A percentile compares a stretch with the other conserved stretches of the same genome.
Conservation (phyloP, 2,113 vertebrate species). For the Malurus alboscapulatus region DNA sequence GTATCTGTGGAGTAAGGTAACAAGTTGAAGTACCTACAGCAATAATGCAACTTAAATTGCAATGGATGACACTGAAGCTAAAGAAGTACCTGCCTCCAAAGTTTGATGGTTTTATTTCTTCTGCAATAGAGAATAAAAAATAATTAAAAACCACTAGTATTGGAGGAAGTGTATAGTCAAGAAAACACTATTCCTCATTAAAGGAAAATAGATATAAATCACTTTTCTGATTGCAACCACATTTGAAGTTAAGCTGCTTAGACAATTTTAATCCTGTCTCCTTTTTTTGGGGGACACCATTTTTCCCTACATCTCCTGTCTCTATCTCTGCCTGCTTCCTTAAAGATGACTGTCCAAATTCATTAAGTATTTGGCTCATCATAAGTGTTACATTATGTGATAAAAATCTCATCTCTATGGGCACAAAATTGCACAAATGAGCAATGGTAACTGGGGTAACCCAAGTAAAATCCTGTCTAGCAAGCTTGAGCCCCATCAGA, state of each 20-base stretch:
- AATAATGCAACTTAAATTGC: not conserved
- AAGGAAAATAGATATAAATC: not conserved
- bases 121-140: not conserved
- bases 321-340: not conserved
- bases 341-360: not conserved
- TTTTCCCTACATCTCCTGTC: not conserved
- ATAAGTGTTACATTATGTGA: not conserved
- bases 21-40: not conserved
- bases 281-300: fast-evolving
- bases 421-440: not conserved
- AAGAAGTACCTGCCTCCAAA: not conserved
- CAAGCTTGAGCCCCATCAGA: not conserved
- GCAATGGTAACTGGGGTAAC: not conserved
- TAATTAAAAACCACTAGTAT: not conserved
- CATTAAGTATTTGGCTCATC: not conserved
- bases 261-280: not conserved
- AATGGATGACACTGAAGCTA: not conserved
- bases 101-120: not conserved
- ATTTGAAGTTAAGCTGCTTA: not conserved
- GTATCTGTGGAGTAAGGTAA: not conserved
- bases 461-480: not conserved
- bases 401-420: not conserved
- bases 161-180: not conserved
- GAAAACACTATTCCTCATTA: not conserved
- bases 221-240: not conserved